Percentiles rank a stretch among this genome's conserved stretches.
These are phyloP conservation scores for Brachionus plicatilis DNA, from an alignment of 1,140 invertebrate species.

Conservation along the genomic window DNA sequence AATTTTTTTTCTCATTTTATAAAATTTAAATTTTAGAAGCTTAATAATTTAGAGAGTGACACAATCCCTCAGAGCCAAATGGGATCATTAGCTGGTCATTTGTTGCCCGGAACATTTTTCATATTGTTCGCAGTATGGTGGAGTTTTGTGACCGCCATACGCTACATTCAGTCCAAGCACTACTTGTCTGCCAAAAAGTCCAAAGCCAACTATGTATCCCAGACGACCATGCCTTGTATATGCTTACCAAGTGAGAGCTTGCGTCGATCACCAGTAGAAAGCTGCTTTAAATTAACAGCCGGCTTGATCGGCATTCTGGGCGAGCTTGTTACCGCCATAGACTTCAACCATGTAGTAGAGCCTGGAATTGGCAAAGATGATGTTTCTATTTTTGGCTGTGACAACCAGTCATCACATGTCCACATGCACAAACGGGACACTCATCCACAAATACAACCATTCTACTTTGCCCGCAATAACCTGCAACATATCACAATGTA, in stretches of 20 bases:
- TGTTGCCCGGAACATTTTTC: constrained; percentile 59
- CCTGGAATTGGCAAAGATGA: not conserved
- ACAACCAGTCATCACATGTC: not conserved
- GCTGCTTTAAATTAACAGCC: not conserved
- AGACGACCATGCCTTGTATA: not conserved
- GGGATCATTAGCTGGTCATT: constrained; percentile 57
- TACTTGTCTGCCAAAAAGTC: not conserved
- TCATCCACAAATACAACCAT: constrained; percentile 50
- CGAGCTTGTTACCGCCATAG: constrained; percentile 54
- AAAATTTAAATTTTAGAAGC: not conserved
- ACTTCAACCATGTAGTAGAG: not conserved
- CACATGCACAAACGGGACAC: not conserved
- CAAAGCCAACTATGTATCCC: not conserved
- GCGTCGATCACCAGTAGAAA: not conserved
- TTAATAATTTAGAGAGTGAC: not conserved
- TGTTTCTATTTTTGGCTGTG: not conserved
- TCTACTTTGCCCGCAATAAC: constrained; percentile 48
- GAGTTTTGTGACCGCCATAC: constrained; percentile 41
- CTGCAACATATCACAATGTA: constrained; percentile 62
- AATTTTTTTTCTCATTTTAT: not conserved
- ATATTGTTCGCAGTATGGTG: constrained; percentile 57
- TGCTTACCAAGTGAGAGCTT: not conserved
- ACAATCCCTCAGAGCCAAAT: constrained; percentile 44
- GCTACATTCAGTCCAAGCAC: constrained; percentile 3
- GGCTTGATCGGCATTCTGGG: constrained; percentile 42